Evolutionary conservation across 2,888 invertebrate genomes (phyloP), one percentile per base, ranked within the genome.

Genomic region (Drosophila nr. perissopoda): DNA sequence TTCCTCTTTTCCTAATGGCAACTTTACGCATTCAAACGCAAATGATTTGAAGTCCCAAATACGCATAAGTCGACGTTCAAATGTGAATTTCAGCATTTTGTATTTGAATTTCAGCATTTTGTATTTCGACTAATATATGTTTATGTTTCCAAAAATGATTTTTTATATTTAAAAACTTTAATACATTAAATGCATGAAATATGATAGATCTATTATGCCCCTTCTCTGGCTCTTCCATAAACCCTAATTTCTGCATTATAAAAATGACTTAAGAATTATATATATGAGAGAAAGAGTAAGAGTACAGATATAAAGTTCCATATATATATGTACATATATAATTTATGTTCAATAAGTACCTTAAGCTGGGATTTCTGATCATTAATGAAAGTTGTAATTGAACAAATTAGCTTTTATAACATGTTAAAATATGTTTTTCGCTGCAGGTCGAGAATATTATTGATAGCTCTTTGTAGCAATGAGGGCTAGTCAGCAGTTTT

Each of bases 21-120:
- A 27, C 60, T 59, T 48, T 67, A 75, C 61, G 79, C 67, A 86
- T 56, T 83, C 69, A 63, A 71, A 81, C 86, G 74, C 78, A 77
- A 77, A 87, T 79, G 70, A 87, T 79, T 75, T 76, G 49, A 68
- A 60, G 7, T 56, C 36, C 21, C 40, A 54, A 63, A 52, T n/a
- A 10, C 29, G 13, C 34, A 67, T 40, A 67, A 61, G 67, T 77
- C 52, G 56, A 38, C 25, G 21, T 8, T 52, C 16, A 21, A 52
- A 27, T 40, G 56, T 8, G 67, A 31, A 53, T 48, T 33, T 57
- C 13, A n/a, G 10, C 25, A 51, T 34, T 21, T 11, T 11, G 36
- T 5, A 34, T 34, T 34, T 27, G 67, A 31, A 53, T 46, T 31
- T 56, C 16, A n/a, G 16, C 8, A 13, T 25, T 48, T 27, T 5